These are phyloP conservation scores for Caloenas nicobarica DNA, from an alignment of 2,113 vertebrate species.

Conservation along the genomic window DNA sequence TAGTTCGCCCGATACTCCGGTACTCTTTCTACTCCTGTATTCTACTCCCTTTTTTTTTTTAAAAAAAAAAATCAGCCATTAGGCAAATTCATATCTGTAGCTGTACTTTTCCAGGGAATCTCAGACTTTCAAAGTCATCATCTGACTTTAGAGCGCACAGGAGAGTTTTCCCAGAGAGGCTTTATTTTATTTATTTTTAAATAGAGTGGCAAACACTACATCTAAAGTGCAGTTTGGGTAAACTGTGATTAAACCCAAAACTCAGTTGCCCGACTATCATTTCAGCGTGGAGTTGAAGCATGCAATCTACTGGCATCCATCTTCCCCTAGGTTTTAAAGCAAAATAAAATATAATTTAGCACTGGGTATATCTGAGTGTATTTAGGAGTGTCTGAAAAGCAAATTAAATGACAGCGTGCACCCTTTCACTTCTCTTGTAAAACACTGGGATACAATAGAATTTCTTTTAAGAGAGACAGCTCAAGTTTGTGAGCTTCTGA, in stretches of 20 bases:
- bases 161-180: neutral
- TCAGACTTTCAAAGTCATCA: neutral
- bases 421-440: no score
- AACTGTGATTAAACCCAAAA: neutral
- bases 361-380: neutral
- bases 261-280: neutral
- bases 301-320: fast-evolving
- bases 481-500: no score
- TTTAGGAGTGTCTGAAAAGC: neutral
- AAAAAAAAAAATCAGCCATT: neutral
- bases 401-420: neutral
- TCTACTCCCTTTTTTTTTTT: neutral
- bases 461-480: no score
- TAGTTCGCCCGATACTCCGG: neutral
- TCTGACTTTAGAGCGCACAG: neutral
- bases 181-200: neutral
- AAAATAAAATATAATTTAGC: neutral
- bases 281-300: neutral
- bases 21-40: neutral
- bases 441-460: no score
- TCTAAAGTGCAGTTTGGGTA: neutral
- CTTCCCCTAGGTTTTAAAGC: neutral
- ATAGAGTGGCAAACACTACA: neutral
- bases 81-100: neutral
- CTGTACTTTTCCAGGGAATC: neutral